phyloP scores from a whole-genome alignment of 2,113 vertebrate genomes.

The Pelecanus crispus region DNA sequence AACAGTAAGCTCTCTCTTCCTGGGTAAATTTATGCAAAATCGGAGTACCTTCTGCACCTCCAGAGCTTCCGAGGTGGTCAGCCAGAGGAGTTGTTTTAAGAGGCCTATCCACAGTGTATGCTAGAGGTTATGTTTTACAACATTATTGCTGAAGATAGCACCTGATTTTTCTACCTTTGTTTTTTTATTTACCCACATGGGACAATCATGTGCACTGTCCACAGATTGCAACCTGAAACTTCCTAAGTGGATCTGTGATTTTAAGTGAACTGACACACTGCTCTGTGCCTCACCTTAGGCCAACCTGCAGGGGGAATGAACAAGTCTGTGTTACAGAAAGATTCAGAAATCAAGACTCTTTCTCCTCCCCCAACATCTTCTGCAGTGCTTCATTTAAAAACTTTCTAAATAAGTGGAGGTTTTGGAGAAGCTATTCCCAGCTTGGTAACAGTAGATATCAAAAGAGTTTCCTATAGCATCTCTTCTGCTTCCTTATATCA shows the following conservation, averaged over 20 bases:
- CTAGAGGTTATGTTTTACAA: neutral
- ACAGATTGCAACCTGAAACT: neutral
- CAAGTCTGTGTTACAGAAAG: neutral
- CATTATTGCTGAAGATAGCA: neutral
- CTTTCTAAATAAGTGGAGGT: neutral
- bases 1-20: neutral
- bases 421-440: neutral
- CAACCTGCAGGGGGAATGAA: neutral
- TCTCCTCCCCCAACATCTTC: neutral
- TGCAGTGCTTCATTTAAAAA: neutral
- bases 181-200: neutral
- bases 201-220: neutral
- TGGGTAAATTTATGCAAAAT: neutral
- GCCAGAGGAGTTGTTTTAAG: neutral
- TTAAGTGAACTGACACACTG: neutral
- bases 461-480: neutral
- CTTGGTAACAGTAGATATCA: neutral
- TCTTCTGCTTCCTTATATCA: neutral
- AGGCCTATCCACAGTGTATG: neutral
- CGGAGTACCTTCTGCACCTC: neutral
- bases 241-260: neutral
- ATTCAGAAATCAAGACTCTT: neutral
- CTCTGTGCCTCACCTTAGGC: neutral
- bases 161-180: neutral
- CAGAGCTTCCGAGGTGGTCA: neutral